Evolutionary conservation across 2,888 invertebrate species (phyloP), one percentile per base, ranked within the genome.

Genomic region (Hydrotaea cyrtoneurina): DNA sequence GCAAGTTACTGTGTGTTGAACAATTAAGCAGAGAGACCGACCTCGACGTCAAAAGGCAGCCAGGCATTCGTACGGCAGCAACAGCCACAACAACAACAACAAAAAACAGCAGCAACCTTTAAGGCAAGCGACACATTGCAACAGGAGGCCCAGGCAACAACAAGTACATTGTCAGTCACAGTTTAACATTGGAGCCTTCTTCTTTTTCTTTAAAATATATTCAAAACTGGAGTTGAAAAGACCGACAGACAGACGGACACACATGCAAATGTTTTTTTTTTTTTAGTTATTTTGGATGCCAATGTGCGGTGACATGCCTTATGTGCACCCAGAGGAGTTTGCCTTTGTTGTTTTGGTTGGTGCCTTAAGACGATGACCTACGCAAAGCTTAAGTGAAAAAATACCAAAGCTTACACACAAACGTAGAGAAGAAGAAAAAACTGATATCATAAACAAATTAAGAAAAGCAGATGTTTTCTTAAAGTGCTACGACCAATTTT

Each of bases 341-440:
- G 36, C n/a, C n/a, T n/a, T n/a, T 57, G 74, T 11, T 46, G 5
- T 11, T 13, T 39, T 39, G 13, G 8, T 39, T 13, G 11, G 13
- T 13, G 11, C 8, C 50, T 50, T 50, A 78, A 76, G 73, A 85
- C 88, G 89, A 90, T 91, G 90, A 90, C 90, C 90, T 91, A 90
- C 91, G 90, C 89, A 85, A 85, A 83, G 85, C 73, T 79, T 77
- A 57, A 73, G 39, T 10, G 39, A 39, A 39, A 39, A 39, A 39
- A 77, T 76, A 62, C 66, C 21, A 46, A 72, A 43, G 53, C 71
- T 76, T 78, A 69, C 69, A 62, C 39, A 75, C 43, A n/a, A 78
- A 78, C 55, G 50, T 15, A 36, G 21, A 46, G 74, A 21, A 21
- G 76, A 76, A 36, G 21, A 46, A 78, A 21, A 21, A 79, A 76